Evolutionary conservation across 2,888 invertebrate genomes (phyloP).

Genomic region (Acrobasis consociella): DNA sequence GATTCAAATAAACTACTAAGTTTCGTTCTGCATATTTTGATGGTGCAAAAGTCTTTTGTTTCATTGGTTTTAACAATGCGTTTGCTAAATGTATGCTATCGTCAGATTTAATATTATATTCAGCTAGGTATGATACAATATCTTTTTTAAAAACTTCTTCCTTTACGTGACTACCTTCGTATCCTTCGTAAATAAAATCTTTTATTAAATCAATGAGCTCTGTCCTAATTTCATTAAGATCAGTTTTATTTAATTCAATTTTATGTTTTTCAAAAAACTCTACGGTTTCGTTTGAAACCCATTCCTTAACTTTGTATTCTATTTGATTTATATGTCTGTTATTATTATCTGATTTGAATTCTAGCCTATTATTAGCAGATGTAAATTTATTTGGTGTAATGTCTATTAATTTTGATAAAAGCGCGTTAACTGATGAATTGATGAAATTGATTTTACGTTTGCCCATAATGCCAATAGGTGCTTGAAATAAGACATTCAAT

Average conservation of each 20-base stretch:
- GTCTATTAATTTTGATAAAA: conserved; percentile 38
- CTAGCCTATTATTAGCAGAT: neutral
- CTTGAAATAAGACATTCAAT: conserved; percentile 42
- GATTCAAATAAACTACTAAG: neutral
- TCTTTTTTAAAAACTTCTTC: neutral
- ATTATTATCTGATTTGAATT: neutral
- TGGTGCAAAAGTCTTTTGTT: neutral
- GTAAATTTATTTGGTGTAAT: neutral
- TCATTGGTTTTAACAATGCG: neutral
- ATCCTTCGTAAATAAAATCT: neutral
- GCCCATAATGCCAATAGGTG: conserved; percentile 41
- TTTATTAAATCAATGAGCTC: neutral
- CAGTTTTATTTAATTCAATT: neutral
- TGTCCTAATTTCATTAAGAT: neutral
- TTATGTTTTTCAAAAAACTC: neutral
- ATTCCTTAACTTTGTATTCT: neutral
- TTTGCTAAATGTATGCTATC: neutral
- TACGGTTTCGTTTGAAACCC: neutral
- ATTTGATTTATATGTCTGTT: neutral
- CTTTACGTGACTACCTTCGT: neutral
- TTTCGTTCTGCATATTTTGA: neutral
- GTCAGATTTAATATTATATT: neutral
- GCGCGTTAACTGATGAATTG: conserved; percentile 42
- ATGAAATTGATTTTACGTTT: conserved; percentile 32
- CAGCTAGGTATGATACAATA: neutral